Base-by-base conservation (phyloP, 2,888 invertebrate genomes). In the Campoplex capitator region DNA sequence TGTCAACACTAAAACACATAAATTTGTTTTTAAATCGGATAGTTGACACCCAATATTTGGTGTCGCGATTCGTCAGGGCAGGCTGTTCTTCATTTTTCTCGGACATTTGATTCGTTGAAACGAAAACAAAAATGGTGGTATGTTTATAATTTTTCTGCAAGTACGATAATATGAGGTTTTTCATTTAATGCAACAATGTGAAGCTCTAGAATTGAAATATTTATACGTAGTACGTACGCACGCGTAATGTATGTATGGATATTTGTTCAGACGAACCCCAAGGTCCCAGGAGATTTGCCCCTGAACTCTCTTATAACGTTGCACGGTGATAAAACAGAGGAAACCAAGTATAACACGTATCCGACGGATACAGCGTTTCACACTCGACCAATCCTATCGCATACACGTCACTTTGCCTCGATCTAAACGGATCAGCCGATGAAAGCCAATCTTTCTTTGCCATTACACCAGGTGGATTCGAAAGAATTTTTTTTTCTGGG, bases 341-440 rank as follows among this genome's bases (percentile, higher is more conserved):
- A 78, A 79, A 48, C 74, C 56, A 67, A 51, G 42, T 76, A 58
- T 85, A 89, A 87, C 71, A 18, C 87, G 79, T 85, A 89, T 89
- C 89, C 84, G 88, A 89, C 88, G 89, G 83, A 90, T 91, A 93
- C 92, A 92, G 83, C 90, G 89, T 90, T 93, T 90, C 90, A 92
- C 93, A 92, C 93, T 93, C 88, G 88, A 88, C 90, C 89, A 91
- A 93, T 92, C 92, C 92, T 90, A 92, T 92, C 90, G 87, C 88
- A 89, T 71, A 67, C 62, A 75, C 76, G 74, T 75, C 58, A 70
- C 70, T 80, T 89, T 88, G 88, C 86, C 84, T 83, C 67, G n/a
- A 35, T 32, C 65, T 70, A 78, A 75, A 84, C 77, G 82, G 82
- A 75, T 78, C 70, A 87, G 74, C 62, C 42, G 38, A 16, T 51